Conservation (phyloP, 1,140 invertebrate genomes). For the Saxidomus purpurata region DNA sequence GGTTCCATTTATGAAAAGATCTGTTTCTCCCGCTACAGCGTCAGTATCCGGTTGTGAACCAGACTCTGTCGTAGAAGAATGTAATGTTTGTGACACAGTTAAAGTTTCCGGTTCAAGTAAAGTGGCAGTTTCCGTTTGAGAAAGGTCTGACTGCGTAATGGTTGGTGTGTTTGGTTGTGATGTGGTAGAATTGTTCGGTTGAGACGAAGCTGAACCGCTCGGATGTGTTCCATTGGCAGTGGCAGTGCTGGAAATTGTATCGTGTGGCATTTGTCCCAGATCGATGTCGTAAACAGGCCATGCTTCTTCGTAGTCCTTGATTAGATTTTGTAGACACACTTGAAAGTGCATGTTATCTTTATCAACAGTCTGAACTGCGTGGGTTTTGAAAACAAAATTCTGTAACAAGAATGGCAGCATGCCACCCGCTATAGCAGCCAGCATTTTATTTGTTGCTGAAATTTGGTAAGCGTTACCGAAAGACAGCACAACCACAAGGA, state of each 20-base stretch:
- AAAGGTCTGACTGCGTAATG: too few relatives aligned
- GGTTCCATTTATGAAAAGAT: background rate
- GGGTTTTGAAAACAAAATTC: slow-evolving; percentile 40
- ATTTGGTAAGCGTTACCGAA: slow-evolving; percentile 63
- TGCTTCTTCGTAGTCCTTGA: slow-evolving; percentile 9
- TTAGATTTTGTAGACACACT: slow-evolving; percentile 21
- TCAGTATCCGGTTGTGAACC: too few relatives aligned
- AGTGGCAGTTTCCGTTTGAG: too few relatives aligned
- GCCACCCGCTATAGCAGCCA: slow-evolving; percentile 66
- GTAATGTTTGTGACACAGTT: too few relatives aligned
- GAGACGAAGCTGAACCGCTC: too few relatives aligned
- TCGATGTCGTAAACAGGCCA: slow-evolving; percentile 60
- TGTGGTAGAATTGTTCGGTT: too few relatives aligned
- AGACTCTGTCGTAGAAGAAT: too few relatives aligned
- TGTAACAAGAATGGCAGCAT: slow-evolving; percentile 68
- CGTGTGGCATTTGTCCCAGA: background rate
- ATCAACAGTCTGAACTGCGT: background rate
- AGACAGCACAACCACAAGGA: slow-evolving; percentile 62
- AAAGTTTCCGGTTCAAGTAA: too few relatives aligned
- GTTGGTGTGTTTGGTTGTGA: too few relatives aligned
- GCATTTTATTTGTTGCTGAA: slow-evolving; percentile 63
- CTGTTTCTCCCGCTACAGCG: background rate
- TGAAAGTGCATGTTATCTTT: slow-evolving; percentile 25
- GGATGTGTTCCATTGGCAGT: too few relatives aligned
- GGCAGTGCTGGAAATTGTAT: too few relatives aligned